Evolutionary conservation across 2,113 vertebrate species (phyloP), one percentile per base, ranked within the genome.

Genomic region (Saimiri boliviensis): DNA sequence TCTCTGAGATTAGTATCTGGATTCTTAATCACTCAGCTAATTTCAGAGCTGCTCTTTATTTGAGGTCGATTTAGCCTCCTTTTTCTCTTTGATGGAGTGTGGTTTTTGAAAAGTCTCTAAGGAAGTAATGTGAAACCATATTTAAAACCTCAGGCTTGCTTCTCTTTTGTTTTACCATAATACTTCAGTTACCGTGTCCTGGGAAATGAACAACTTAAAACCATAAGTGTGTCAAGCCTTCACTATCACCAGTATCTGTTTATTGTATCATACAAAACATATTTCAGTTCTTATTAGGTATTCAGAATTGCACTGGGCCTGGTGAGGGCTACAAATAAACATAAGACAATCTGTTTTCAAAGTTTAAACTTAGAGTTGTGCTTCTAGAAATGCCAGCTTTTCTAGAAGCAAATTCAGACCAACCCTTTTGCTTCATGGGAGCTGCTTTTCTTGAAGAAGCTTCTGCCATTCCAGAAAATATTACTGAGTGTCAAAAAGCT

Each of bases 91-190:
- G 86, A 76, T 70, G 79, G 86, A 76, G 4, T 94, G 14, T 95
- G 66, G 81, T 81, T 91, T 96, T 95, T 83, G 17, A 91, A 87
- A 96, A 93, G 32, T 23, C 42, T 45, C 81, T 79, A 35, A 87
- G 71, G 63, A 95, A 92, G 42, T 97, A 93, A 88, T 76, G 85
- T 96, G 82, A 66, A 91, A 96, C 90, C 60, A 63, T 76, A 92
- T 88, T 86, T 95, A 86, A 96, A 96, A 91, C 58, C 54, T 94
- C 60, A 93, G 52, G 37, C 89, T 91, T 94, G 49, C 56, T 84
- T 96, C 74, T 97, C 32, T 96, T 71, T 96, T 92, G 49, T 97
- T 92, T 93, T 83, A 81, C 68, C 49, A 94, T 79, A 96, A 94
- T 91, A 30, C 21, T 79, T 87, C 58, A 45, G 40, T 94, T 73